phyloP scores from a whole-genome alignment of 2,113 vertebrate genomes.

The Motacilla tschutschensis region DNA sequence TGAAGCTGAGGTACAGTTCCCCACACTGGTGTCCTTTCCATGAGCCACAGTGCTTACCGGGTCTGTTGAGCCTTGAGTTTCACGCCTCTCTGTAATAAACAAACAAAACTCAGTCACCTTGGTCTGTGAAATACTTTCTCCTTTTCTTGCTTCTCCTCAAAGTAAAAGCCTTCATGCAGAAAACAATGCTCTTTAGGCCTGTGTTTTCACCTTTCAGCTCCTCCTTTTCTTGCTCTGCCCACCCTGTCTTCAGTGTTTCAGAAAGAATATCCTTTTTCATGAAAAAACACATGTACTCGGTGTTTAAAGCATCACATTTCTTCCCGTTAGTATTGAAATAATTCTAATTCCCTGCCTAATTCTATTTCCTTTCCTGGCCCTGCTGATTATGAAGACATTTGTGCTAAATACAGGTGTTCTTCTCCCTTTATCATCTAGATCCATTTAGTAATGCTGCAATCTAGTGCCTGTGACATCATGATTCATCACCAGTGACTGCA shows the following conservation, averaged over 20 bases:
- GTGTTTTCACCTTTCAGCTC: background rate
- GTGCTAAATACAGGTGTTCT: background rate
- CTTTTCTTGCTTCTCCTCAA: background rate
- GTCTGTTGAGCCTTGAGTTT: background rate
- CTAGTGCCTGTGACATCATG: background rate
- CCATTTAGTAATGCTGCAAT: background rate
- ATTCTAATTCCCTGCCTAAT: background rate
- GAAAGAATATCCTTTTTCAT: background rate
- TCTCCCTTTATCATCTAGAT: background rate
- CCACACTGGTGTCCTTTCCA: background rate
- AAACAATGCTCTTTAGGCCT: background rate
- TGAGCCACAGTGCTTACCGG: rapidly evolving
- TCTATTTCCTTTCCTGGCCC: background rate
- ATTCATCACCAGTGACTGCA: conserved; percentile 6
- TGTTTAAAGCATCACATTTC: background rate
- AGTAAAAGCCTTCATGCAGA: conserved; percentile 1
- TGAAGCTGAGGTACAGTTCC: background rate
- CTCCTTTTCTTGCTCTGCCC: background rate
- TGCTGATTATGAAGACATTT: conserved; percentile 14
- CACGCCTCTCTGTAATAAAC: background rate
- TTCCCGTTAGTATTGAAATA: background rate
- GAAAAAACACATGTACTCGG: background rate
- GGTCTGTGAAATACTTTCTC: conserved; percentile 18
- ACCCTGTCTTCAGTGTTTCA: background rate
- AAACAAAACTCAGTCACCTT: background rate